Conservation (phyloP, 2,797 vertebrate genomes). For the Octomys mimax region DNA sequence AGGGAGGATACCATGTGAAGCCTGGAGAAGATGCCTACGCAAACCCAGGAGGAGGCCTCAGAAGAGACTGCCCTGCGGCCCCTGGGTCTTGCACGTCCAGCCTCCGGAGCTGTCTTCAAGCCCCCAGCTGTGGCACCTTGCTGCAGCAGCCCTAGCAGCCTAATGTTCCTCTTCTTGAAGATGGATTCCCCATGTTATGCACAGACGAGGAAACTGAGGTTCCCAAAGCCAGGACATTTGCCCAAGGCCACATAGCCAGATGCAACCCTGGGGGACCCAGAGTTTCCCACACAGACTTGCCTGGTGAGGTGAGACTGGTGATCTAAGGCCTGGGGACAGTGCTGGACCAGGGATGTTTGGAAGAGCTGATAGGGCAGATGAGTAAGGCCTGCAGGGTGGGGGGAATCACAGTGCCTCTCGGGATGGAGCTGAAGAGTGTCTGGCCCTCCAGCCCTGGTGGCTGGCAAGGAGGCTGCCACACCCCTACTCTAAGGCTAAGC, state of each 20-base stretch:
- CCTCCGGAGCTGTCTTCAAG: not conserved
- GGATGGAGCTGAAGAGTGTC: not conserved
- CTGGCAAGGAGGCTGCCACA: not conserved
- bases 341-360: not conserved
- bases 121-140: not conserved
- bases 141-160: not conserved
- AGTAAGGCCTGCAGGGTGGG: not conserved
- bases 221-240: not conserved
- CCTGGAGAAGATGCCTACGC: not conserved
- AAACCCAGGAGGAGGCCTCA: not conserved
- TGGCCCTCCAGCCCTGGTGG: not conserved
- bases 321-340: not conserved
- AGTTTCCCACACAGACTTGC: not conserved
- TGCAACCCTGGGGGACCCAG: not conserved
- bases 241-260: not conserved
- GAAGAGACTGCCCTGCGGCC: not conserved
- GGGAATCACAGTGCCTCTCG: too few relatives aligned
- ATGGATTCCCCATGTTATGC: not conserved
- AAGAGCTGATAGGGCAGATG: not conserved
- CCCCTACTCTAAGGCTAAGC: not conserved
- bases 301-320: not conserved
- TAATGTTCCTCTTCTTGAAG: fast-evolving
- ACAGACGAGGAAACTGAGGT: not conserved
- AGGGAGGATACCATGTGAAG: not conserved
- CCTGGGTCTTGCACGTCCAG: not conserved